Evolutionary conservation across 2,113 vertebrate genomes (phyloP).

Genomic region (Antechinus flavipes): DNA sequence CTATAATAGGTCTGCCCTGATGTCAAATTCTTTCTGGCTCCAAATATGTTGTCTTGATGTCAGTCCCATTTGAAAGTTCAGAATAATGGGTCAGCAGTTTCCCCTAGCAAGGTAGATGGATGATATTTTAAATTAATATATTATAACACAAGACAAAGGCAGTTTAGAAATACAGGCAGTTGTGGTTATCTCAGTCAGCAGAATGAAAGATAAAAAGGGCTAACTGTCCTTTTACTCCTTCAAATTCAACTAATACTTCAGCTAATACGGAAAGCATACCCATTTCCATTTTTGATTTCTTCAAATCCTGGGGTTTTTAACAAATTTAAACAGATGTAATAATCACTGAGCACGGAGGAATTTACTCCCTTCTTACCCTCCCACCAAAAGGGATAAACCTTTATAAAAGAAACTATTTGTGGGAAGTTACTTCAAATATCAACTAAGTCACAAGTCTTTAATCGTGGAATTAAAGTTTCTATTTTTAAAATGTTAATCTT

Average conservation of each 20-base stretch:
- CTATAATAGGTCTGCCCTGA: not conserved
- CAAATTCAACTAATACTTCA: constrained; percentile 39
- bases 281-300: constrained; percentile 72
- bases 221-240: not conserved
- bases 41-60: not conserved
- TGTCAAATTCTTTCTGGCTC: not conserved
- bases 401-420: constrained; percentile 73
- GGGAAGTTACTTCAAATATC: constrained; percentile 72
- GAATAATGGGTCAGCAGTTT: constrained; percentile 20
- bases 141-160: constrained; percentile 7
- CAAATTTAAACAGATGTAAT: constrained; percentile 62
- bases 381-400: constrained; percentile 71
- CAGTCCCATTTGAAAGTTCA: constrained; percentile 5
- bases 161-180: constrained; percentile 13
- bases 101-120: constrained; percentile 23
- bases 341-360: constrained; percentile 68
- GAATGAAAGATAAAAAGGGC: not conserved
- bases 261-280: constrained; percentile 53
- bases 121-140: not conserved
- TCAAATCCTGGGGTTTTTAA: constrained; percentile 76
- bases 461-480: constrained; percentile 68
- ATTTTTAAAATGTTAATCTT: constrained; percentile 72
- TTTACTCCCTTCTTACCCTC: constrained; percentile 50
- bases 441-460: constrained; percentile 57
- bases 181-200: not conserved